Percentiles rank a stretch among this genome's conserved stretches.
Conservation (phyloP, 1,140 invertebrate species). For the Rhyacophila brunnea region DNA sequence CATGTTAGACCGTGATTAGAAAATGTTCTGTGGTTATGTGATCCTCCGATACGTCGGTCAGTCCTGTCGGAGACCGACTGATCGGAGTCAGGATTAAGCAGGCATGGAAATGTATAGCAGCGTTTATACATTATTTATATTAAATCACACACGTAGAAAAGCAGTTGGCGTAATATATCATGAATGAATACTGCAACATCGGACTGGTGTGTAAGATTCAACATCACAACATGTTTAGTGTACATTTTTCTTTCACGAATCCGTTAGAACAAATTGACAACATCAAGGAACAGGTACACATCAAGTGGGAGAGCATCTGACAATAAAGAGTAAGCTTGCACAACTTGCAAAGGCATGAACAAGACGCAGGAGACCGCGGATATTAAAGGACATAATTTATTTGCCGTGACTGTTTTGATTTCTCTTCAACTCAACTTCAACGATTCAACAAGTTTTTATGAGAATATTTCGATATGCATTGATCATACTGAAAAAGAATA, state of each 20-base stretch:
- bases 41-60: not conserved
- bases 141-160: not conserved
- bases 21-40: conserved; percentile 2
- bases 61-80: not conserved
- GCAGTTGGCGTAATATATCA: not conserved
- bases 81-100: conserved; percentile 20
- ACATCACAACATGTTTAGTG: not conserved
- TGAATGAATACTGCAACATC: conserved; percentile 1
- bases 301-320: conserved; percentile 17
- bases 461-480: too few species aligned
- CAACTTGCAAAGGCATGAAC: conserved; percentile 24
- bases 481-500: too few species aligned
- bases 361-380: conserved; percentile 9
- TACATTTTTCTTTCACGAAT: too few species aligned
- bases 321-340: conserved; percentile 25
- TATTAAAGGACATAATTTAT: too few species aligned
- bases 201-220: not conserved
- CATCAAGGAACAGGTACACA: conserved; percentile 16
- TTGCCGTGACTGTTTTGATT: too few species aligned
- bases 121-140: conserved; percentile 6
- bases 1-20: conserved; percentile 8
- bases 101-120: conserved; percentile 19
- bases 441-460: too few species aligned
- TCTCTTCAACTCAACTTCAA: too few species aligned
- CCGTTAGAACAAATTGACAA: conserved; percentile 3